Evolutionary conservation across 2,797 vertebrate genomes (phyloP), one percentile per base, ranked within the genome.

Genomic region (Hemibagrus guttatus): DNA sequence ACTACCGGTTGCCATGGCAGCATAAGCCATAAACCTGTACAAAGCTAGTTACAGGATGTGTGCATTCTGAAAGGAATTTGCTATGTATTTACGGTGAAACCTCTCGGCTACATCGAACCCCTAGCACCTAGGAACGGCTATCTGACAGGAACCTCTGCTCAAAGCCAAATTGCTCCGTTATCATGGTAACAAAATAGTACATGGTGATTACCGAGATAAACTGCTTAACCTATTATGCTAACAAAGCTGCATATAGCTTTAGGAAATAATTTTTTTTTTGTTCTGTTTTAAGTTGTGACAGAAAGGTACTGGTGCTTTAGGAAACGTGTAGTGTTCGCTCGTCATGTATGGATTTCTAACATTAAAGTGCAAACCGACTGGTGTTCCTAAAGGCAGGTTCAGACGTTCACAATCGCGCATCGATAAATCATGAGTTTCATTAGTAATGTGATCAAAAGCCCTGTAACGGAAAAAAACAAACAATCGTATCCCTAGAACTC

Each of bases 291-390:
- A 11, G 31, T 39, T 28, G 31, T 23, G 42, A 74, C 71, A 21
- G 49, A 28, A 76, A 16, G 17, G 66, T 72, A 49, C 72, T 16
- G 59, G 46, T 66, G 42, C 28, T 26, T n/a, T 7, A 61, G 54
- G 26, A 61, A 72, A 39, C 9, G 28, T 31, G 64, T 80, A 84
- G 82, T 84, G 82, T 84, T 79, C 64, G 54, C 61, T 17, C 7
- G 21, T 61, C 13, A 26, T 52, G 46, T n/a, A 5, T 0, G 23
- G 46, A 35, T 13, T 68, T 71, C 12, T 7, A n/a, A 49, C 21
- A 39, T 14, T 7, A 74, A 59, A 75, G 58, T 54, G 85, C 85
- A 76, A 86, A 86, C 69, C 59, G 80, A 74, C 68, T 64, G 85
- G 83, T 64, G 83, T 84, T 75, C 31, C 58, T 31, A 14, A 68